Conservation (phyloP, 2,113 vertebrate genomes). For the Otocyon megalotis region DNA sequence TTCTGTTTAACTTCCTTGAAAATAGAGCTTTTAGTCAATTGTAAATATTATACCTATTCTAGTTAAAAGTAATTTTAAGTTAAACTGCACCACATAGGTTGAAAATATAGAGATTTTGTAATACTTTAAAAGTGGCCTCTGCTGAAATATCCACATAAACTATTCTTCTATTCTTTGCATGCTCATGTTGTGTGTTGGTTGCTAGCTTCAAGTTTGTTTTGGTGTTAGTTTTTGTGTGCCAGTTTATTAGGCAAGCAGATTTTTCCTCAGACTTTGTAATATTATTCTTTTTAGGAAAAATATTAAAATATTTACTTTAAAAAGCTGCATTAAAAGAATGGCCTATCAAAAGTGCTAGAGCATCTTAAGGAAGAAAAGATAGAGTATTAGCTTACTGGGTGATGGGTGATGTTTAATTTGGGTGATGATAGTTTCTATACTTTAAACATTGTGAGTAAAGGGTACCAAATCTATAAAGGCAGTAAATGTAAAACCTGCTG, state of each 20-base stretch:
- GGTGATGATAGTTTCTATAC: conserved; percentile 19
- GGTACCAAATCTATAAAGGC: conserved; percentile 25
- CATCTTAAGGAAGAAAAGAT: conserved; percentile 63
- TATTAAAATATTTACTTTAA: conserved; percentile 53
- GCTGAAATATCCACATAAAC: conserved; percentile 68
- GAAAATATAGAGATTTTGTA: conserved; percentile 75
- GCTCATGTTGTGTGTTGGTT: conserved; percentile 81
- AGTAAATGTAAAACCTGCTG: conserved; percentile 52
- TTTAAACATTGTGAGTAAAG: conserved; percentile 49
- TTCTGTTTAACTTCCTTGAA: conserved; percentile 82
- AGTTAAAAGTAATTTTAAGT: conserved; percentile 80
- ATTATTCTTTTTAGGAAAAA: conserved; percentile 65
- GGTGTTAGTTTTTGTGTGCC: conserved; percentile 72
- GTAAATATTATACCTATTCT: conserved; percentile 86
- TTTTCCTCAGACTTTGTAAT: conserved; percentile 70
- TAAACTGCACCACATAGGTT: conserved; percentile 76
- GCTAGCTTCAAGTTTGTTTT: conserved; percentile 79
- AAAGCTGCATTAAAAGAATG: conserved; percentile 68
- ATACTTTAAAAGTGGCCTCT: conserved; percentile 77
- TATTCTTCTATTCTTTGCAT: conserved; percentile 80
- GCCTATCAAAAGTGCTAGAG: conserved; percentile 41
- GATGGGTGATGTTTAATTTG: conserved; percentile 49
- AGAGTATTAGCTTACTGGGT: conserved; percentile 21
- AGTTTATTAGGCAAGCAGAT: conserved; percentile 68
- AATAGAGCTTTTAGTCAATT: conserved; percentile 85